Conservation (phyloP, 2,797 vertebrate genomes). For the Lithobates sylvaticus region DNA sequence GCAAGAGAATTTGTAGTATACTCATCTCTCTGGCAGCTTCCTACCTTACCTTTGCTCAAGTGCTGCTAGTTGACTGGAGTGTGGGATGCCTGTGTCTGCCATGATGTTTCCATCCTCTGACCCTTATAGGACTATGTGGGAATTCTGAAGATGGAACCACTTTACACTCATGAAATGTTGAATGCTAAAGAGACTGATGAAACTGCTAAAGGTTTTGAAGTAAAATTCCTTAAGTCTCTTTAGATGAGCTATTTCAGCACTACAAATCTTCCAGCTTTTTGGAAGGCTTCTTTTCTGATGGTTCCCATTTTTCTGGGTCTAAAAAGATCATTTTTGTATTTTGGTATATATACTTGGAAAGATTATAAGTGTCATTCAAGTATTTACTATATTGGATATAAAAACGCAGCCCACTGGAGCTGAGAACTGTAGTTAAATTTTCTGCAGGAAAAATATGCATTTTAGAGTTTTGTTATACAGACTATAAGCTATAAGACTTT, state of each 20-base stretch:
- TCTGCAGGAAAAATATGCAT: slow-evolving; percentile 4
- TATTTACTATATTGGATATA: background rate
- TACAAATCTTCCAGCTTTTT: too few species aligned
- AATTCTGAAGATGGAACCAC: too few species aligned
- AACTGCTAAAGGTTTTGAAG: background rate
- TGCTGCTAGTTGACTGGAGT: too few species aligned
- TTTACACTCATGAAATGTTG: background rate
- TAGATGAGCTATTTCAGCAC: too few species aligned
- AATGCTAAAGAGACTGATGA: background rate
- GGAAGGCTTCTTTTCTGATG: too few species aligned
- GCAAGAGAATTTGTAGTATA: too few species aligned
- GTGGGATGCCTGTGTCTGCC: too few species aligned
- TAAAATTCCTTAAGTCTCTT: background rate
- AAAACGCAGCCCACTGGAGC: background rate
- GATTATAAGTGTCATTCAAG: background rate
- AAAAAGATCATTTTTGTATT: background rate
- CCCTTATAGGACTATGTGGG: too few species aligned
- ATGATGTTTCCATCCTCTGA: too few species aligned
- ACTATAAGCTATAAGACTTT: slow-evolving; percentile 13
- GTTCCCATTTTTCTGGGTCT: background rate
- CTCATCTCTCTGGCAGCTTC: too few species aligned
- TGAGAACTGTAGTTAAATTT: background rate
- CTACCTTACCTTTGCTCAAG: too few species aligned
- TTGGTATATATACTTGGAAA: background rate
- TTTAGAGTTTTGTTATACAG: slow-evolving; percentile 3